A percentile compares a stretch with the other conserved stretches of the same genome.
phyloP scores from a whole-genome alignment of 2,888 invertebrate species.

The Acanthoscelides obtectus region DNA sequence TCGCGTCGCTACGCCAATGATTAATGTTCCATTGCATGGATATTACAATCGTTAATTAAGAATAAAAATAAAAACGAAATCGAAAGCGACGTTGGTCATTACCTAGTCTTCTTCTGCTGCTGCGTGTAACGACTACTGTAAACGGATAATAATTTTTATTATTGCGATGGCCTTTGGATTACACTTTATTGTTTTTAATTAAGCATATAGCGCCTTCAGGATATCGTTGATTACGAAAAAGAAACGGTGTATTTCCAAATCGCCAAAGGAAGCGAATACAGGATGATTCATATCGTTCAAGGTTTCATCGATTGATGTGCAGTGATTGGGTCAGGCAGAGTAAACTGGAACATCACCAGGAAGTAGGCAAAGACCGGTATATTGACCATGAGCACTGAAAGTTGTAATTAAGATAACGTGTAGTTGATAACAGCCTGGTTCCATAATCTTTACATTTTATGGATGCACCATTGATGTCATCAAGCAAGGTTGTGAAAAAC shows the following conservation, averaged over 20 bases:
- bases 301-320: not conserved
- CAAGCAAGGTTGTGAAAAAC: not conserved
- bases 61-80: conserved; percentile 14
- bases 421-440: not conserved
- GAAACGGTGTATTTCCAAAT: not conserved
- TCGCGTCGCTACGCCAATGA: not conserved
- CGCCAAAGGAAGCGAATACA: not conserved
- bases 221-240: not conserved
- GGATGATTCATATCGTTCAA: not conserved
- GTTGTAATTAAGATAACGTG: not conserved
- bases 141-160: conserved; percentile 5
- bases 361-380: not conserved
- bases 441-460: not conserved
- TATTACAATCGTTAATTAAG: conserved; percentile 20
- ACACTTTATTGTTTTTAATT: not conserved
- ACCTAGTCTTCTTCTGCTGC: conserved; percentile 7
- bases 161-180: conserved; percentile 15
- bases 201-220: not conserved
- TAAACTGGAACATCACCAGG: not conserved
- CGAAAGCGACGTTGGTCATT: conserved; percentile 23
- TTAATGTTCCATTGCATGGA: conserved; percentile 15
- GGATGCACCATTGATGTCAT: not conserved
- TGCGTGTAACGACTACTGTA: not conserved
- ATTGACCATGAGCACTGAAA: not conserved
- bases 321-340: not conserved